Evolutionary conservation across 1,140 invertebrate species (phyloP), one percentile per base, ranked within the genome.

Genomic region (Octopus sinensis): DNA sequence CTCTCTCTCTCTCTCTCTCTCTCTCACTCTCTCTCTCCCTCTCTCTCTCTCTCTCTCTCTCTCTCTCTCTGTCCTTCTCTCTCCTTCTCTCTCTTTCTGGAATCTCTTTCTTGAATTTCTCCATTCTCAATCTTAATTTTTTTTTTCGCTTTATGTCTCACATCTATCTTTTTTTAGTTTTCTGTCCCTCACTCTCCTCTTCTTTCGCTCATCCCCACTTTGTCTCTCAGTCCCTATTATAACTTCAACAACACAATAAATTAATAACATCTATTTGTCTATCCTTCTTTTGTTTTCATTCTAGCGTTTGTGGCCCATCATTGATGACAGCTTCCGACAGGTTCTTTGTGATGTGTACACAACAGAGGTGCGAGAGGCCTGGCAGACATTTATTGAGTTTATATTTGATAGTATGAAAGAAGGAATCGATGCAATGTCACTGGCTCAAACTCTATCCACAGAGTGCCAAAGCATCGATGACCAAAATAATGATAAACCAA

Each of bases 301-400:
- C 52, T 77, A 43, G 5, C 76, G 76, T 17, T 13, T 77, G 6
- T 77, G 76, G 76, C 76, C 76, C 7, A 43, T 53, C 76, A 77
- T 77, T 13, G 76, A 77, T 53, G 76, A 77, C 76, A 77, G 76
- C 7, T 77, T 77, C 52, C 30, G 52, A 51, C 43, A 51, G 1
- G 76, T 77, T 17, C 76, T 77, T 4, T 9, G 52, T 51, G 76
- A 77, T 53, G 76, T 77, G 7, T 77, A 77, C 76, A 77, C 76
- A 17, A 30, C 5, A 6, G 76, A 77, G 43, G 43, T 77, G 76
- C 76, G 76, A 6, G 76, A 77, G 23, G 52, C 76, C 17, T 77
- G 76, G 76, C 30, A 53, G 23, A 43, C 6, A 12, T 53, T 77
- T 9, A 51, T 77, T 12, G 23, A 52, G 76, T 77, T 52, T 51